These are phyloP conservation scores for Peromyscus nudipes DNA, from an alignment of 2,797 vertebrate genomes.

Conservation along the genomic window DNA sequence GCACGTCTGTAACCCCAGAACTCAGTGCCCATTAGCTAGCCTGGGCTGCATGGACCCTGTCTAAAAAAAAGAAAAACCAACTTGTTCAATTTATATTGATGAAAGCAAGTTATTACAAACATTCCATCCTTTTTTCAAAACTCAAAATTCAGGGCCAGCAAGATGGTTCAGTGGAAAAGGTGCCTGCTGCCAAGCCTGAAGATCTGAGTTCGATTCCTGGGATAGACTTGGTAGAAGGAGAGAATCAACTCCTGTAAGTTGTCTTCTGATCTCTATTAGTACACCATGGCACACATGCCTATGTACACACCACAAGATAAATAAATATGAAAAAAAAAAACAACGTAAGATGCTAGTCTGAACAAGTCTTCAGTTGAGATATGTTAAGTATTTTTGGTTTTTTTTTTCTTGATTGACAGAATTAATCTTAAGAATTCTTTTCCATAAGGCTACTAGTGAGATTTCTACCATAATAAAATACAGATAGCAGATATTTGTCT, in stretches of 20 bases:
- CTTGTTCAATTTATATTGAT: not conserved
- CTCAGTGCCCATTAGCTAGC: not conserved
- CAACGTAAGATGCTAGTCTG: not conserved
- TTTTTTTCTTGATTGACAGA: slow-evolving; percentile 1
- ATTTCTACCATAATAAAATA: not conserved
- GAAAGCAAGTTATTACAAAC: not conserved
- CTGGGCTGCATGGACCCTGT: not conserved
- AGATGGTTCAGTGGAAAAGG: not conserved
- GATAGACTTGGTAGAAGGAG: not conserved
- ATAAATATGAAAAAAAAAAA: not conserved
- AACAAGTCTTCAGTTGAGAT: not conserved
- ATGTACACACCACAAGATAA: not conserved
- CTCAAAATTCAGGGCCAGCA: not conserved
- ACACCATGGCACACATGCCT: not conserved
- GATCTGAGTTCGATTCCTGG: not conserved
- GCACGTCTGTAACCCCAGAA: not conserved
- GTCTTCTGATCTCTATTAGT: not conserved
- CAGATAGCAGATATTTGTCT: not conserved
- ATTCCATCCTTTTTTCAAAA: not conserved
- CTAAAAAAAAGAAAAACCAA: not conserved
- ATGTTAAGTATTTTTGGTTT: not conserved
- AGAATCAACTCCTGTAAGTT: not conserved
- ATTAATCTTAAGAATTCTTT: not conserved
- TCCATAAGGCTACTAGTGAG: not conserved
- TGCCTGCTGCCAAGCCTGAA: not conserved